phyloP scores from a whole-genome alignment of 1,140 invertebrate genomes.

The Oreohelix idahoensis region DNA sequence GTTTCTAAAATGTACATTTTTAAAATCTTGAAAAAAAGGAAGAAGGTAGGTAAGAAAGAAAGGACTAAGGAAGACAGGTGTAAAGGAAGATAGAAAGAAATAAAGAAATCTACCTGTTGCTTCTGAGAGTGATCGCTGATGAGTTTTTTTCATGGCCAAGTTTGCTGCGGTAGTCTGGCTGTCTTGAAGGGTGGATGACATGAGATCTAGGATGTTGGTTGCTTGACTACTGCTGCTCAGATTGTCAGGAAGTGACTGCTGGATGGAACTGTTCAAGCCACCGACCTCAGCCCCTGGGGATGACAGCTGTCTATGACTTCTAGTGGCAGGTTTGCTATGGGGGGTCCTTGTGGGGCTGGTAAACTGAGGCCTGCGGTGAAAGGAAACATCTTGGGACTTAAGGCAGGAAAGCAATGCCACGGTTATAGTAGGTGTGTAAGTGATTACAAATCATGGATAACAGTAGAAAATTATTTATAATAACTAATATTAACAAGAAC shows the following conservation, averaged over 20 bases:
- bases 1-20: no score
- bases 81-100: no score
- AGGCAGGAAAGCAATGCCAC: no score
- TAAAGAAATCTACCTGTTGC: conserved; percentile 79
- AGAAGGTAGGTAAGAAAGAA: no score
- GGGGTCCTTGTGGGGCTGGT: neutral
- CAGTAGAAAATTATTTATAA: no score
- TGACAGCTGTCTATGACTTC: neutral
- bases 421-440: no score
- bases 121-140: conserved; percentile 92
- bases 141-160: conserved; percentile 76
- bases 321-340: neutral
- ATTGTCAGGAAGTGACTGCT: neutral
- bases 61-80: no score
- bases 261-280: neutral
- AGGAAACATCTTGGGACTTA: neutral
- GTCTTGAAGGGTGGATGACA: conserved; percentile 36
- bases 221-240: neutral
- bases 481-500: no score
- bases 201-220: conserved; percentile 1
- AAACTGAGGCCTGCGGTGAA: neutral
- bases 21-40: no score
- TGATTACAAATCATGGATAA: no score
- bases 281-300: neutral
- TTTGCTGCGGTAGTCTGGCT: conserved; percentile 22